Evolutionary conservation across 2,113 vertebrate genomes (phyloP).

Genomic region (Labeo catla): DNA sequence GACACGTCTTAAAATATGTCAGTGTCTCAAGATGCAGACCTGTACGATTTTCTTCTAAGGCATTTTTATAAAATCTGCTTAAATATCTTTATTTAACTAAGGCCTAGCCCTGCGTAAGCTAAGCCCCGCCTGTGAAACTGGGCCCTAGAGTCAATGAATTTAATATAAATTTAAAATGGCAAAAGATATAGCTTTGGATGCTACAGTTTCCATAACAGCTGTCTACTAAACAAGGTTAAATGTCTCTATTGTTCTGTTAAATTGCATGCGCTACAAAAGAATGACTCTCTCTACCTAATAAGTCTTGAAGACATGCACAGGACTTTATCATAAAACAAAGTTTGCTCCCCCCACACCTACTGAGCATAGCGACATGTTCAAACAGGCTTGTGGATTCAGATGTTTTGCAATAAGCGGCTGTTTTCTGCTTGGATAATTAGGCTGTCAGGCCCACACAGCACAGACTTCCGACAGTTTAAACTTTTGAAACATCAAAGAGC

Average conservation of each 20-base stretch:
- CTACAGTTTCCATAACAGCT: background rate
- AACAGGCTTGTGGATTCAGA: constrained; percentile 58
- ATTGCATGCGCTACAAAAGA: background rate
- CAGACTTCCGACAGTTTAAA: constrained; percentile 57
- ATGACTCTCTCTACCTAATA: background rate
- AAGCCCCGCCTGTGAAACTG: too few relatives aligned
- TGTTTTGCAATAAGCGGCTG: constrained; percentile 59
- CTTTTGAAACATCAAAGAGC: constrained; percentile 64
- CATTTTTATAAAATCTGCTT: too few relatives aligned
- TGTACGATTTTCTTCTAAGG: too few relatives aligned
- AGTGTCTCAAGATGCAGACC: too few relatives aligned
- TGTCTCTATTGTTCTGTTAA: background rate
- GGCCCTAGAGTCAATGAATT: too few relatives aligned
- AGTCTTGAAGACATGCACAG: background rate
- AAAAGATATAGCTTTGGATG: background rate
- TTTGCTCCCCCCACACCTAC: background rate
- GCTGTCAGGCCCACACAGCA: constrained; percentile 66
- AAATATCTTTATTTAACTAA: too few relatives aligned
- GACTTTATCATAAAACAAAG: background rate
- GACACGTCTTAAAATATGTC: too few relatives aligned
- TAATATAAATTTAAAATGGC: too few relatives aligned
- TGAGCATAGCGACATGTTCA: constrained; percentile 27
- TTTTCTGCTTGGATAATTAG: constrained; percentile 58
- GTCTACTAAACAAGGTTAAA: background rate
- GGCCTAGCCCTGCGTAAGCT: too few relatives aligned